Evolutionary conservation across 2,888 invertebrate species (phyloP), one percentile per base, ranked within the genome.

Genomic region (Polydrusus tereticollis): DNA sequence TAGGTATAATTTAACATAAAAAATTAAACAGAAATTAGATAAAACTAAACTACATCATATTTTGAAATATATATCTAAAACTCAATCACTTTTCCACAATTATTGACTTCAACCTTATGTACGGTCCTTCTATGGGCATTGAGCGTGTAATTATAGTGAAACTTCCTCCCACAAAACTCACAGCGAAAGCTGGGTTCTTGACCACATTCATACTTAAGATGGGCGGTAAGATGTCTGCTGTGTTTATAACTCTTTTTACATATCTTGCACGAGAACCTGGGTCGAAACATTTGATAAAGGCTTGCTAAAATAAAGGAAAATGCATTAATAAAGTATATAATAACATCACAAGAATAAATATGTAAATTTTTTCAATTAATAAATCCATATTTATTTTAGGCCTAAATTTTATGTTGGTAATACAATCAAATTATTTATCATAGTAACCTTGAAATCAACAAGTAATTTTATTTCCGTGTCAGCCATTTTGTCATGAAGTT

Each of bases 141-240:
- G 66, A 63, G 74, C 63, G 67, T 79, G 73, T 52, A 77, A 69
- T 78, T 79, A 64, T 79, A 79, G 60, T 77, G 76, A 7, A 78
- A 79, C 38, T 75, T 74, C 33, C 77, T 79, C 1, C 63, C 69
- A 47, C 78, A 80, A 36, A 73, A 70, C 2, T 79, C 76, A 66
- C 82, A 83, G 45, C 69, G 74, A 68, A 82, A 82, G 58, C 77
- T 76, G 0, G 82, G 82, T 38, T 77, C 65, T 66, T 79, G 80
- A 2, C 79, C 79, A 68, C 81, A 82, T 60, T 81, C 80, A 73
- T 80, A 82, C 68, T 80, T 80, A 23, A 80, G 70, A 69, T 81
- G 81, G 26, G 80, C 73, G 0, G 77, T 77, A 43, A 81, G 66
- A 14, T 79, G 77, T 7, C 77, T 76, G 43, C 78, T 79, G 33